phyloP scores from a whole-genome alignment of 1,140 invertebrate genomes.

The Brachionus rubens region DNA sequence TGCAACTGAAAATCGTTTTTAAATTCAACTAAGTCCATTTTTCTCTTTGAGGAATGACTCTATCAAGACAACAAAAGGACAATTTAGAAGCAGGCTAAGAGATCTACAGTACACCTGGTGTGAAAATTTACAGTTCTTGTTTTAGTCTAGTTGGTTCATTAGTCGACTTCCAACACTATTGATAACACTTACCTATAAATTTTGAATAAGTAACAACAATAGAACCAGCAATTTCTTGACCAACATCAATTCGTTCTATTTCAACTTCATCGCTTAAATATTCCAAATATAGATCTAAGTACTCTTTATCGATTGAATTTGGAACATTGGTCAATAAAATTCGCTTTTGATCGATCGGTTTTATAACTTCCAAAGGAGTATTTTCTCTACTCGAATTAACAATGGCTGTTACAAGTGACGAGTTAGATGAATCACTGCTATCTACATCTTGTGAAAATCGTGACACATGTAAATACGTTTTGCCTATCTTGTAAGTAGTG shows the following conservation, averaged over 20 bases:
- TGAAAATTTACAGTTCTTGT: too few relatives aligned
- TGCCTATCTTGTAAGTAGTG: slow-evolving; percentile 11
- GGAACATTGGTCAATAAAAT: slow-evolving; percentile 21
- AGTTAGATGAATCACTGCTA: neutral
- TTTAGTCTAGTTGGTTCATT: too few relatives aligned
- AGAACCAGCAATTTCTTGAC: neutral
- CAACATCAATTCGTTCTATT: slow-evolving; percentile 26
- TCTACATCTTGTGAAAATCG: slow-evolving; percentile 6
- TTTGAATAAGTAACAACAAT: slow-evolving; percentile 39
- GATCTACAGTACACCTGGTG: too few relatives aligned
- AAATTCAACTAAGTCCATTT: too few relatives aligned
- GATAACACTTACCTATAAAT: slow-evolving; percentile 19
- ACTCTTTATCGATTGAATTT: neutral
- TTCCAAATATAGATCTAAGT: slow-evolving; percentile 39
- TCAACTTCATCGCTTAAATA: slow-evolving; percentile 33
- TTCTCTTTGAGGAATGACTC: too few relatives aligned
- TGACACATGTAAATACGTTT: slow-evolving; percentile 11
- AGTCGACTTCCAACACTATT: too few relatives aligned
- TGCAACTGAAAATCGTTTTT: too few relatives aligned
- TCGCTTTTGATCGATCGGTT: slow-evolving; percentile 5
- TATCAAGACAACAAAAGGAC: too few relatives aligned
- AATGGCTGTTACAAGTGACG: slow-evolving; percentile 13
- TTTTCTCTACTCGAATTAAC: neutral
- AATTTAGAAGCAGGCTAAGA: too few relatives aligned
- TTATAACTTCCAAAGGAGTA: slow-evolving; percentile 5